Percentiles rank a stretch among this genome's conserved stretches.
Evolutionary conservation across 2,113 vertebrate genomes (phyloP).

Genomic region (Acrocephalus arundinaceus): DNA sequence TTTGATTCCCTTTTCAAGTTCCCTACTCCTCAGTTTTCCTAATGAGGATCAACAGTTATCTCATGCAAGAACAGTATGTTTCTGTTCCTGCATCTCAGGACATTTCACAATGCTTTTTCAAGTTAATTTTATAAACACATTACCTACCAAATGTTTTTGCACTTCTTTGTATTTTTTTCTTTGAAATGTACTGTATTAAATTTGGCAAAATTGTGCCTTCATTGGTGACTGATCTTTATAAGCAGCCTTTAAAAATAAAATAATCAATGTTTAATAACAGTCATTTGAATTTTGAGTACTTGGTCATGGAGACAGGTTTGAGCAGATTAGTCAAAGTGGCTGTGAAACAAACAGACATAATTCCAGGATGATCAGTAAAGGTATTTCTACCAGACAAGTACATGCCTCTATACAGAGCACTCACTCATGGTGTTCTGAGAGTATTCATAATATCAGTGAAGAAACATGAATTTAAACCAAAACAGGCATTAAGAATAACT

Average conservation of each 20-base stretch:
- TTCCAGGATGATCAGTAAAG: neutral
- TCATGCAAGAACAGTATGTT: neutral
- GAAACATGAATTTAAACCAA: conserved; percentile 24
- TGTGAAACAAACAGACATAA: neutral
- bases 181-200: neutral
- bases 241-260: neutral
- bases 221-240: neutral
- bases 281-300: conserved; percentile 4
- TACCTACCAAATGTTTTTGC: neutral
- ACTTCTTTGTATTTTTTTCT: neutral
- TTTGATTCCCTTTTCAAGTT: neutral
- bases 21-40: neutral
- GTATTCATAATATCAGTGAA: neutral
- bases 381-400: neutral
- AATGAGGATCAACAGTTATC: neutral
- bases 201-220: neutral
- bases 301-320: neutral
- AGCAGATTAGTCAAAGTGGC: neutral
- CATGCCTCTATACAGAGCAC: neutral
- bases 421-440: neutral
- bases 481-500: neutral
- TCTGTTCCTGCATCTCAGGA: neutral
- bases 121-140: neutral
- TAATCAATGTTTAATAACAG: neutral
- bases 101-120: neutral